phyloP scores from a whole-genome alignment of 2,113 vertebrate species.

The Rallus limicola region DNA sequence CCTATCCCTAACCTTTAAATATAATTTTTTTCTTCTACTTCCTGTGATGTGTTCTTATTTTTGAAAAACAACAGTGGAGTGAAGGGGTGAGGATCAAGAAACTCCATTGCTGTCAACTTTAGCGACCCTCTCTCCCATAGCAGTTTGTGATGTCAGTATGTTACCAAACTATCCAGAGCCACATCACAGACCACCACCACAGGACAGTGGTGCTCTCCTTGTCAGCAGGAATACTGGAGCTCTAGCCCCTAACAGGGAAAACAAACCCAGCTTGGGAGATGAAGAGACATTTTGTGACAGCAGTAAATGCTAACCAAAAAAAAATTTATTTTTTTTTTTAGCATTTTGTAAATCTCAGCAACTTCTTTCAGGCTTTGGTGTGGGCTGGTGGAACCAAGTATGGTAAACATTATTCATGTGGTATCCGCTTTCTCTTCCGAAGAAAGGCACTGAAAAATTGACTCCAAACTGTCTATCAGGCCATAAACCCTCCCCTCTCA shows the following conservation, averaged over 20 bases:
- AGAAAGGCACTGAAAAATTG: neutral
- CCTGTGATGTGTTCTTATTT: neutral
- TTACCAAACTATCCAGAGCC: neutral
- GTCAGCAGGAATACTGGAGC: neutral
- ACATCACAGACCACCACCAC: neutral
- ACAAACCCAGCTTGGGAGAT: neutral
- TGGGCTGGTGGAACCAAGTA: neutral
- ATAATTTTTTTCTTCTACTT: neutral
- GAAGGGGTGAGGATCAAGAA: neutral
- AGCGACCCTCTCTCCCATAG: neutral
- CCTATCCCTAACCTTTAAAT: neutral
- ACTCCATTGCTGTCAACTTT: neutral
- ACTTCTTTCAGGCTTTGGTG: neutral
- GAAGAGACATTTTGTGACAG: neutral
- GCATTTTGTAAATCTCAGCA: neutral
- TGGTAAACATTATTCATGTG: neutral
- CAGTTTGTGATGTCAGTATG: neutral
- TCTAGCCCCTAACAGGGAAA: neutral
- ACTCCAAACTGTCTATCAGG: conserved; percentile 11
- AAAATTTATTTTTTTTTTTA: neutral
- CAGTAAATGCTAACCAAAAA: neutral
- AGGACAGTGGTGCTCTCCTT: neutral
- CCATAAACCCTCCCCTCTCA: conserved; percentile 32
- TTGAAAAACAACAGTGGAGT: neutral
- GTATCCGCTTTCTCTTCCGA: conserved; percentile 17